Evolutionary conservation across 1,140 invertebrate genomes (phyloP).

Genomic region (Pseudachorutes palmiensis): DNA sequence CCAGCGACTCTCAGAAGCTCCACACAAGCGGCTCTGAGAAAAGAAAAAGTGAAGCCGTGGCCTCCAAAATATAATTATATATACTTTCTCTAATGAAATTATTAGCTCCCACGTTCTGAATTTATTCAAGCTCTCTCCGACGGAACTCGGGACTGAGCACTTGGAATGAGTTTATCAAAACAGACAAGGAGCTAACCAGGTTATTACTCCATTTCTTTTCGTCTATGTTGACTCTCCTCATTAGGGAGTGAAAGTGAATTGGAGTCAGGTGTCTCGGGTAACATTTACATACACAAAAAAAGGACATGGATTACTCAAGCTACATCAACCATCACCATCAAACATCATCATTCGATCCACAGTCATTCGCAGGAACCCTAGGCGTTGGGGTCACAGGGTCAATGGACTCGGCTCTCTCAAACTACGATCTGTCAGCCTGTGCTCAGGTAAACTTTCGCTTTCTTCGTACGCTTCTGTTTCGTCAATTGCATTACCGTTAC

Average conservation of each 20-base stretch:
- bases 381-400: slow-evolving; percentile 37
- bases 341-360: slow-evolving; percentile 36
- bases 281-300: not conserved
- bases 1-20: not conserved
- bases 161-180: too few species aligned
- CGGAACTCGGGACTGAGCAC: too few species aligned
- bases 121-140: slow-evolving; percentile 8
- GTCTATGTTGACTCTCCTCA: not conserved
- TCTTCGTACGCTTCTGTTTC: not conserved
- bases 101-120: slow-evolving; percentile 13
- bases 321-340: slow-evolving; percentile 39
- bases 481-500: not conserved
- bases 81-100: slow-evolving; percentile 36
- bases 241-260: slow-evolving; percentile 2
- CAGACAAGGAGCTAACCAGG: too few species aligned
- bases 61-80: slow-evolving; percentile 39
- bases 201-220: slow-evolving; percentile 5
- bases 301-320: slow-evolving; percentile 37
- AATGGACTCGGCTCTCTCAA: slow-evolving; percentile 57
- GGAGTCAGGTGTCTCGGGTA: slow-evolving; percentile 1
- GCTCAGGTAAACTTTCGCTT: slow-evolving; percentile 80
- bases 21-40: not conserved
- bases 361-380: slow-evolving; percentile 35
- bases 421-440: slow-evolving; percentile 73
- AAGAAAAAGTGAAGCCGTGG: slow-evolving; percentile 30